A percentile compares a stretch with the other conserved stretches of the same genome.
phyloP scores from a whole-genome alignment of 2,797 vertebrate species.

The Falco columbarius region DNA sequence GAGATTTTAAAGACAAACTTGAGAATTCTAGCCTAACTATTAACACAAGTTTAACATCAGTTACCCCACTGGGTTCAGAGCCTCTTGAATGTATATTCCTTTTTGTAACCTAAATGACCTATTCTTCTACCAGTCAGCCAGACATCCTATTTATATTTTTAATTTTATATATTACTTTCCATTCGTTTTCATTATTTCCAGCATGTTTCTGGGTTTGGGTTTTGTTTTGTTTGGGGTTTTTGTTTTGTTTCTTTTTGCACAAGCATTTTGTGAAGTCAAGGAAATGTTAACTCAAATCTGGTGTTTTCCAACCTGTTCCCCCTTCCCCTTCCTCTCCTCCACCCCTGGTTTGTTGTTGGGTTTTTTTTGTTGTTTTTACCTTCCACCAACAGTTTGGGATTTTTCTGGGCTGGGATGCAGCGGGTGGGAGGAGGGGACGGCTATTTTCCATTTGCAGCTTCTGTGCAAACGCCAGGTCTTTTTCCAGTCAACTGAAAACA shows the following conservation, averaged over 20 bases:
- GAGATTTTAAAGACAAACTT: slow-evolving; percentile 82
- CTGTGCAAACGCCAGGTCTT: slow-evolving; percentile 74
- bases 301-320: slow-evolving; percentile 24
- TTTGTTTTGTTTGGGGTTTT: background rate
- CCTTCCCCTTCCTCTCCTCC: background rate
- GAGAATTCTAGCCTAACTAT: slow-evolving; percentile 83
- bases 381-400: slow-evolving; percentile 54
- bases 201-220: slow-evolving; percentile 66
- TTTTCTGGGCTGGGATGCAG: slow-evolving; percentile 69
- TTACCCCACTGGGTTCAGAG: slow-evolving; percentile 81
- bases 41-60: slow-evolving; percentile 81
- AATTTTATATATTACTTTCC: slow-evolving; percentile 77
- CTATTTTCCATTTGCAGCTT: slow-evolving; percentile 77
- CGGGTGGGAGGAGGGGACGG: slow-evolving; percentile 47
- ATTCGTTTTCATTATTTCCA: slow-evolving; percentile 73
- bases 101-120: slow-evolving; percentile 78
- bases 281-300: slow-evolving; percentile 54
- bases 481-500: slow-evolving; percentile 67
- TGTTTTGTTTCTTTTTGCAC: slow-evolving; percentile 66
- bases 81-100: slow-evolving; percentile 84
- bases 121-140: slow-evolving; percentile 78
- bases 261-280: slow-evolving; percentile 73
- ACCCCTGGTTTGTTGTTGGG: background rate
- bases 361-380: background rate
- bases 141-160: slow-evolving; percentile 79